Evolutionary conservation across 2,797 vertebrate species (phyloP), one percentile per base, ranked within the genome.

Genomic region (Tenualosa ilisha): DNA sequence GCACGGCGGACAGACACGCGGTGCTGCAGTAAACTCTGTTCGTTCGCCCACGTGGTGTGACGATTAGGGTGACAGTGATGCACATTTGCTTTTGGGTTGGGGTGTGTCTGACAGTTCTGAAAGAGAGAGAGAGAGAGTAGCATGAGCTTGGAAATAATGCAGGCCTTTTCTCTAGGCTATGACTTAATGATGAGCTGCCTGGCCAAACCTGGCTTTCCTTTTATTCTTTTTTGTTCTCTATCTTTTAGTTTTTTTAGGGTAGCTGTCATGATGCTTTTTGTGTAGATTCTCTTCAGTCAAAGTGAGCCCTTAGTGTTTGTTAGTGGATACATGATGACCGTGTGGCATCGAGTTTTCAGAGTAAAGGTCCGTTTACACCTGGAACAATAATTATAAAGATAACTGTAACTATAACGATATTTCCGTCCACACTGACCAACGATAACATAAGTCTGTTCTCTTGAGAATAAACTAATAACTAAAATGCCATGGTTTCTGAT

Each of bases 131-230:
- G 50, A 51, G 50, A 46, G 72, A 46, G 40, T 22, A 79, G 37
- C 72, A 22, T 79, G 46, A 7, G 72, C 17, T 40, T 79, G 72
- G 72, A 79, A 79, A 79, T 79, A 79, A 79, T 79, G 72, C 72
- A 79, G 72, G 17, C 72, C 72, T 43, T 79, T 13, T 79, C 72
- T 46, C 72, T 46, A 5, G 40, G 46, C 72, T 6, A 46, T 79
- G 72, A 79, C 72, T 79, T 79, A 79, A 79, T 79, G 72, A 79
- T 79, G 72, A 1, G 72, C 72, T 79, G 72, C 17, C 17, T 0
- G 40, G 72, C 37, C 72, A 79, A 7, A 37, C 6, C 40, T 43
- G 37, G 72, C 15, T 79, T 22, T 79, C 72, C 72, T 79, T 79
- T 79, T 79, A 46, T 7, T 46, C 72, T 20, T 1, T 20, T 1